These are phyloP conservation scores for Esox masquinongy DNA, from an alignment of 2,797 vertebrate genomes.

Conservation along the genomic window DNA sequence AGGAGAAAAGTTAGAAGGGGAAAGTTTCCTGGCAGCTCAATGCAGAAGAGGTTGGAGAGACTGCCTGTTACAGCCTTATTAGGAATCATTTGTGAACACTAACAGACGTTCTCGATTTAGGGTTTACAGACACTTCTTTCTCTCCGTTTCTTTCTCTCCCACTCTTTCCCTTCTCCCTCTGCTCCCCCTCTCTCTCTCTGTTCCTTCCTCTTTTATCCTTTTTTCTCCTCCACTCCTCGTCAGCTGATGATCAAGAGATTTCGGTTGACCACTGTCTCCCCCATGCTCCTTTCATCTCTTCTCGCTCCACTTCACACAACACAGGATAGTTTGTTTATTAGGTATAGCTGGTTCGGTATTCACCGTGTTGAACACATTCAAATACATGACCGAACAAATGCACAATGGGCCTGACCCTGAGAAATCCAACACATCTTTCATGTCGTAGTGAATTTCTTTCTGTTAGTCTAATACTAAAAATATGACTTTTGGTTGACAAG, in stretches of 20 bases:
- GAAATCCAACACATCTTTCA: slow-evolving; percentile 22
- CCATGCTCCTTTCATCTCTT: slow-evolving; percentile 27
- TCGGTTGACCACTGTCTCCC: slow-evolving; percentile 45
- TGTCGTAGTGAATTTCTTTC: neutral
- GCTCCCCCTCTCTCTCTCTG: slow-evolving; percentile 31
- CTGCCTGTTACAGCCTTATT: slow-evolving; percentile 80
- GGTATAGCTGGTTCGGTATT: neutral
- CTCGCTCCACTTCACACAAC: slow-evolving; percentile 20
- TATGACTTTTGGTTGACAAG: neutral
- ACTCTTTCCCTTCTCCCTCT: slow-evolving; percentile 19
- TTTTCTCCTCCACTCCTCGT: slow-evolving; percentile 35
- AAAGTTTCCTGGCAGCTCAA: slow-evolving; percentile 78
- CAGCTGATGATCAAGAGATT: slow-evolving; percentile 78
- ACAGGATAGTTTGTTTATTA: slow-evolving; percentile 4
- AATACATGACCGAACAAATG: slow-evolving; percentile 18
- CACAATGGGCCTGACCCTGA: neutral
- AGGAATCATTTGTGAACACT: slow-evolving; percentile 74
- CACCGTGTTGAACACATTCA: slow-evolving; percentile 27
- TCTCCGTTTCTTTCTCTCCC: slow-evolving; percentile 8
- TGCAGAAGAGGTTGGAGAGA: slow-evolving; percentile 59
- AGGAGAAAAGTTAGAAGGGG: slow-evolving; percentile 60
- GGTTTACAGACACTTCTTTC: slow-evolving; percentile 53
- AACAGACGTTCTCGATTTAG: slow-evolving; percentile 64
- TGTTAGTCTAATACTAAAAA: neutral
- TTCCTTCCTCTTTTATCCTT: neutral